Evolutionary conservation across 2,113 vertebrate genomes (phyloP).

Genomic region (Perca flavescens): DNA sequence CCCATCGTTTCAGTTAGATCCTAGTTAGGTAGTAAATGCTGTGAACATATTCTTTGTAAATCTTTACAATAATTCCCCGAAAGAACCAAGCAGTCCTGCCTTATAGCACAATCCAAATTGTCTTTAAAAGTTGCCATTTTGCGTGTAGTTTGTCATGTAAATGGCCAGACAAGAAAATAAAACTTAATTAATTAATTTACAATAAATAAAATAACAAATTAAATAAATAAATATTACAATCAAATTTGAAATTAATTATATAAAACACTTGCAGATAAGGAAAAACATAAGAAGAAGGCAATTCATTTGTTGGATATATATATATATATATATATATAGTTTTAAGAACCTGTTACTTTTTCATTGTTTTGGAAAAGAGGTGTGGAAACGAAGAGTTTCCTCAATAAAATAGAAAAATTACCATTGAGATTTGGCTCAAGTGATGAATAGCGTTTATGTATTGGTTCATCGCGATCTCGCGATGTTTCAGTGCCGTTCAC

Average conservation of each 20-base stretch:
- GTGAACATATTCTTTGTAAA: too few relatives aligned
- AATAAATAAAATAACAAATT: not conserved
- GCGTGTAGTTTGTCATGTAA: not conserved
- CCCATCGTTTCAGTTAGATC: too few relatives aligned
- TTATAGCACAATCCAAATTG: too few relatives aligned
- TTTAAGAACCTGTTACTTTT: not conserved
- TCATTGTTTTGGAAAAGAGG: not conserved
- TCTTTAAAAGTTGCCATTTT: too few relatives aligned
- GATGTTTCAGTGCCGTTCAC: conserved; percentile 47
- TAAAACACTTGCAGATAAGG: not conserved
- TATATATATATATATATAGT: not conserved
- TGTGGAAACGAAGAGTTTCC: not conserved
- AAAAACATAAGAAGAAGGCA: too few relatives aligned
- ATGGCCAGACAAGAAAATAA: not conserved
- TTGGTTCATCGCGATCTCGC: conserved; percentile 66
- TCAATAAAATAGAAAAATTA: not conserved
- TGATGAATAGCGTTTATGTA: too few relatives aligned
- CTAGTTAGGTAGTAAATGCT: too few relatives aligned
- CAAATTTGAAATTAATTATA: not conserved
- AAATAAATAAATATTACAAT: not conserved
- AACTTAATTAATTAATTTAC: not conserved
- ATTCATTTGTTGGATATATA: too few relatives aligned
- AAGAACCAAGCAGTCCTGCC: too few relatives aligned
- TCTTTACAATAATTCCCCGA: too few relatives aligned
- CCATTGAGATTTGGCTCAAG: not conserved